Percentiles rank a stretch among this genome's conserved stretches.
Conservation (phyloP, 2,888 invertebrate genomes). For the Lottia gigantea region DNA sequence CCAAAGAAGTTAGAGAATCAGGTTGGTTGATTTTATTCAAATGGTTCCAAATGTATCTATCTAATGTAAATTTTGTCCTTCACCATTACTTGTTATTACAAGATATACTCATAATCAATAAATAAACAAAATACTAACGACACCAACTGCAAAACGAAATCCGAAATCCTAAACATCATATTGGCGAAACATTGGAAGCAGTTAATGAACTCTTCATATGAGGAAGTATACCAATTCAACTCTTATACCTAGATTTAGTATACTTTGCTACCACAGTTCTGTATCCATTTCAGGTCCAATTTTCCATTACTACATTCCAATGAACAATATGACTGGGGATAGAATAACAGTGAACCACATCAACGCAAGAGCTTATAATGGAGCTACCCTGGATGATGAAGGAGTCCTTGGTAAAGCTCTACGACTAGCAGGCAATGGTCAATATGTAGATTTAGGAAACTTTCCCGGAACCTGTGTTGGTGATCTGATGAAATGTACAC, state of each 20-base stretch:
- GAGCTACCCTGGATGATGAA: slow-evolving; percentile 41
- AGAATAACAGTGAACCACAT: slow-evolving; percentile 35
- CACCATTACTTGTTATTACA: no score
- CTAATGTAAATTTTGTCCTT: no score
- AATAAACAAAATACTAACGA: no score
- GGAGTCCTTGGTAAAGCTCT: slow-evolving; percentile 46
- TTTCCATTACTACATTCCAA: slow-evolving; percentile 52
- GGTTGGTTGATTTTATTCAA: slow-evolving; percentile 38
- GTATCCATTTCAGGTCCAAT: slow-evolving; percentile 53
- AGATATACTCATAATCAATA: no score
- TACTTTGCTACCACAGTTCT: no score
- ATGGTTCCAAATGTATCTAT: not conserved
- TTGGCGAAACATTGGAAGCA: no score
- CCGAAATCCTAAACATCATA: no score
- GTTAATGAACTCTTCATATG: no score
- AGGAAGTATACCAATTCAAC: no score
- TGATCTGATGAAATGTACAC: slow-evolving; percentile 51
- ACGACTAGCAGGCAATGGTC: slow-evolving; percentile 44
- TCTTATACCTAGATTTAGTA: no score
- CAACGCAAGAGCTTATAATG: slow-evolving; percentile 41
- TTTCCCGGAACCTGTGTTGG: slow-evolving; percentile 56
- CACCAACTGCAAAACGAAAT: no score
- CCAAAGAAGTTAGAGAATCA: slow-evolving; percentile 49
- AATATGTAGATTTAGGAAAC: slow-evolving; percentile 55
- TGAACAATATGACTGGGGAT: slow-evolving; percentile 47